Base-by-base conservation (phyloP, 2,888 invertebrate species). In the Resseliella maxima region DNA sequence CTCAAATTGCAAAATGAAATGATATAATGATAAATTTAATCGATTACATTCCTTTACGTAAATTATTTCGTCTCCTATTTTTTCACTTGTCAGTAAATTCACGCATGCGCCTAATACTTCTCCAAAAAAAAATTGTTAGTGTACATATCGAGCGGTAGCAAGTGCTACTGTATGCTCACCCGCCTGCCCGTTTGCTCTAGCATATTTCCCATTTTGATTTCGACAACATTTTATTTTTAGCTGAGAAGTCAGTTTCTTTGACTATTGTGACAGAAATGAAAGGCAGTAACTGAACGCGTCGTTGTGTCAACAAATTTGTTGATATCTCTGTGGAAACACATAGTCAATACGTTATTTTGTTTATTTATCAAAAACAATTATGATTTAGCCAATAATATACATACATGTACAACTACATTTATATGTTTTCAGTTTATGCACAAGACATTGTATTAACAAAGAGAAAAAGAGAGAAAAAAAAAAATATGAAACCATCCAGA, bases 11-110 rank as follows among this genome's bases (percentile, higher is more conserved):
- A 72, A 72, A 72, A 35, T 3, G 10, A 72, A 31, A 72, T 31
- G 6, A 72, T 35, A 31, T 24, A 6, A 12, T 10, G 12, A 15
- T 15, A 2, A 72, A 72, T 15, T 72, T 31, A 72, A 72, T 72
- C 72, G 72, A 72, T 72, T 72, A 31, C 72, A 72, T 72, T 72
- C 72, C 72, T 35, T 72, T 72, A 72, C 72, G 31, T n/a, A 72
- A 72, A 72, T 72, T 3, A 50, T 50, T 72, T 72, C n/a, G n/a
- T n/a, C n/a, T n/a, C n/a, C n/a, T n/a, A n/a, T 72, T 24, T 24
- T 72, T 72, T 31, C 31, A 31, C 72, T 72, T 72, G 2, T 72
- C 35, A 72, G 15, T 72, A 18, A 31, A 31, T 72, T 72, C 12
- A 35, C 72, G 72, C 72, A 72, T 72, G 72, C 72, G 72, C n/a